A percentile compares a stretch with the other conserved stretches of the same genome.
phyloP scores from a whole-genome alignment of 2,113 vertebrate species.

The Hypomesus transpacificus region DNA sequence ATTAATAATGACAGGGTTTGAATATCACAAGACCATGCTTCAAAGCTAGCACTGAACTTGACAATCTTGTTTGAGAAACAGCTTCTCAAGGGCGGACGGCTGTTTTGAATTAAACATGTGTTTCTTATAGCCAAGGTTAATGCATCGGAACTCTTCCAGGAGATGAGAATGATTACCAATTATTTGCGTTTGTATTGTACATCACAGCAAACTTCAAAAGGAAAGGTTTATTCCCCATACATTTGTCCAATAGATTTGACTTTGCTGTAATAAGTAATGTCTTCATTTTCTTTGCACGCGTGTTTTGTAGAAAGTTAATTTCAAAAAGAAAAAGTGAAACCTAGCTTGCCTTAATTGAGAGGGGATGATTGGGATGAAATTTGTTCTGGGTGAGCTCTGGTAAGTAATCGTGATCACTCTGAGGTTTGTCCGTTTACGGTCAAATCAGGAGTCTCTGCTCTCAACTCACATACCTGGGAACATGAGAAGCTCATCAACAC shows the following conservation, averaged over 20 bases:
- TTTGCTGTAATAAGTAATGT: too few species aligned
- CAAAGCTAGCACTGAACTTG: not conserved
- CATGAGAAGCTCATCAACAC: not conserved
- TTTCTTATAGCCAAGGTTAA: not conserved
- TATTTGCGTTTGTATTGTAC: too few species aligned
- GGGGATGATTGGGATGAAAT: not conserved
- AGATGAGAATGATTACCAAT: too few species aligned
- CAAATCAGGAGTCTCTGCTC: not conserved
- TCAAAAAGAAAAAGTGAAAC: too few species aligned
- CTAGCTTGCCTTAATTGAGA: not conserved
- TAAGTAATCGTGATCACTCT: not conserved
- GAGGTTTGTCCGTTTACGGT: not conserved
- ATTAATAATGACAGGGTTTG: not conserved
- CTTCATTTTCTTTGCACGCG: too few species aligned
- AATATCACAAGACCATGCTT: not conserved
- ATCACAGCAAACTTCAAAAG: too few species aligned
- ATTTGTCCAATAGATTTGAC: too few species aligned
- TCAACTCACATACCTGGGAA: not conserved
- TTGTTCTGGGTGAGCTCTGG: not conserved
- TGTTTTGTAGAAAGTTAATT: too few species aligned
- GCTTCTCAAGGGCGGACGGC: not conserved
- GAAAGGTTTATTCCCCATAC: too few species aligned
- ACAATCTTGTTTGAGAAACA: not conserved
- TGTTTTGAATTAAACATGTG: not conserved
- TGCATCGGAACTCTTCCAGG: not conserved